These are phyloP conservation scores for Crotalus helleri DNA, from an alignment of 2,113 vertebrate genomes.

Conservation along the genomic window DNA sequence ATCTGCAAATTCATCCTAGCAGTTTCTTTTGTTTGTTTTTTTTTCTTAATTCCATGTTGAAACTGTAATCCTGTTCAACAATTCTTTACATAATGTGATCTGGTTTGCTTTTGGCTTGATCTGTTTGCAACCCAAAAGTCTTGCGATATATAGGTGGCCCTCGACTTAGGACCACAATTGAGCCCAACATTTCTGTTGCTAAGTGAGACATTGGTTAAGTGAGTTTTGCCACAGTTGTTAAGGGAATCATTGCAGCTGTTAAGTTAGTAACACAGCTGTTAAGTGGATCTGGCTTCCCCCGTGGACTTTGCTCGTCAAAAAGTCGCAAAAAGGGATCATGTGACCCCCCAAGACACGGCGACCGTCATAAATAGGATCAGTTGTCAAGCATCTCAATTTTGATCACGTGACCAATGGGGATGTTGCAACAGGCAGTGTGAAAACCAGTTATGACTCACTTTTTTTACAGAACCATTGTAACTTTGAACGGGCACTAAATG, in stretches of 20 bases:
- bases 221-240: background rate
- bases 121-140: background rate
- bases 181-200: background rate
- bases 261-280: background rate
- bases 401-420: background rate
- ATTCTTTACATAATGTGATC: background rate
- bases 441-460: background rate
- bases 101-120: background rate
- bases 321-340: background rate
- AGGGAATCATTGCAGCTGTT: background rate
- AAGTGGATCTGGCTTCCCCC: background rate
- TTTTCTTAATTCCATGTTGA: background rate
- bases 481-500: background rate
- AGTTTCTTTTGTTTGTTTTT: too few relatives aligned
- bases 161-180: background rate
- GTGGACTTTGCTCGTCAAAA: background rate
- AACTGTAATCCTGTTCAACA: background rate
- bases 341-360: too few relatives aligned
- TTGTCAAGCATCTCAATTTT: background rate
- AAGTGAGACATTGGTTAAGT: background rate
- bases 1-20: background rate
- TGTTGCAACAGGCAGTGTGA: background rate
- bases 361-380: background rate
- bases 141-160: background rate
- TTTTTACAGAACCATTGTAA: background rate